Conservation (phyloP, 2,113 vertebrate species). For the Microcebus murinus region DNA sequence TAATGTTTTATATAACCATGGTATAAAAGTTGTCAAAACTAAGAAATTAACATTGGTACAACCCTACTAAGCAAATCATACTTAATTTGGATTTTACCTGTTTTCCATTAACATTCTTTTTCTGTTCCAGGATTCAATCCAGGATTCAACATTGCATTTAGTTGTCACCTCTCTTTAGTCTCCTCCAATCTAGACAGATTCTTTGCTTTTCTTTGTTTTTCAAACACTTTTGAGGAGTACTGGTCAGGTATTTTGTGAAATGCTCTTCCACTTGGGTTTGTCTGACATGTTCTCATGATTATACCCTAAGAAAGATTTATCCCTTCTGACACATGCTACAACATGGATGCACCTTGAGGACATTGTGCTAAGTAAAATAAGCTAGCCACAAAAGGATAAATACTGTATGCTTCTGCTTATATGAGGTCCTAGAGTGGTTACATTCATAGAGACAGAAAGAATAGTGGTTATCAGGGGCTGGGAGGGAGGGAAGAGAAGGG, state of each 20-base stretch:
- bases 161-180: background rate
- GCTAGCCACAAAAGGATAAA: background rate
- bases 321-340: background rate
- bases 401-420: background rate
- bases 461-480: background rate
- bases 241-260: background rate
- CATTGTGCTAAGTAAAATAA: background rate
- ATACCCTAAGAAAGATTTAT: background rate
- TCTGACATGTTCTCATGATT: background rate
- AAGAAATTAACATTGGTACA: background rate
- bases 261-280: background rate
- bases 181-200: background rate
- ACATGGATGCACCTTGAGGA: background rate
- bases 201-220: background rate
- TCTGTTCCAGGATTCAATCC: background rate
- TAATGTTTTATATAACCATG: background rate
- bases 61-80: background rate
- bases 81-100: background rate
- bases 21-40: background rate
- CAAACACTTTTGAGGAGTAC: background rate
- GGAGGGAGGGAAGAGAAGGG: background rate
- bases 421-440: background rate
- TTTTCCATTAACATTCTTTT: background rate
- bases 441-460: background rate
- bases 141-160: background rate